Evolutionary conservation across 2,888 invertebrate genomes (phyloP), one percentile per base, ranked within the genome.

Genomic region (Willowsia nigromaculata): DNA sequence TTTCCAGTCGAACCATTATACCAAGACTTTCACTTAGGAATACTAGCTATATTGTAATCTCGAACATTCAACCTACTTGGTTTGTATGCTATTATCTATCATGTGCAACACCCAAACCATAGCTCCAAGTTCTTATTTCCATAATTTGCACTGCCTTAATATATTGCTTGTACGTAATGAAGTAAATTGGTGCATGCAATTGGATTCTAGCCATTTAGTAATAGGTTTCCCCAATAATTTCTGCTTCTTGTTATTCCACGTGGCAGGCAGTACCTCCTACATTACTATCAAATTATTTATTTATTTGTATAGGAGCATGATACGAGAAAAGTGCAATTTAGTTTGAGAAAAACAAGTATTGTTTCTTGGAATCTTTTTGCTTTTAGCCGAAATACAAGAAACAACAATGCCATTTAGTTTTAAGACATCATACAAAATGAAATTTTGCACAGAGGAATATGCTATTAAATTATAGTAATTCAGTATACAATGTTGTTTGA

Each of bases 401-500:
- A 7, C 7, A 62, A 62, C 62, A 2, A 27, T 25, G 25, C n/a
- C 56, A 56, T 56, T 56, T 18, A 18, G 30, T 30, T 56, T 22
- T 27, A 25, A 53, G 15, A 30, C 30, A 62, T 62, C 15, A 62
- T 27, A 2, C 62, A 30, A 62, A 62, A 13, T 27, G 30, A 30
- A 62, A 62, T 62, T 30, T 30, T 62, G 62, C 62, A 62, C 62
- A 27, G 53, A 53, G 22, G 53, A 22, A 50, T 50, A 13, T 6
- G 13, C 18, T 71, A 62, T 27, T 13, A 25, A n/a, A 62, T n/a
- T 9, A 62, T 65, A 33, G 9, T 18, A 65, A 18, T 30, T 30
- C 25, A 33, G 13, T 78, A n/a, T 78, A 11, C 22, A 0, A 37
- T 80, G 59, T 80, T 80, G 22, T 33, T 80, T 56, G 37, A 80